Evolutionary conservation across 2,797 vertebrate species (phyloP), one percentile per base, ranked within the genome.

Genomic region (Syndactyla subalaris): DNA sequence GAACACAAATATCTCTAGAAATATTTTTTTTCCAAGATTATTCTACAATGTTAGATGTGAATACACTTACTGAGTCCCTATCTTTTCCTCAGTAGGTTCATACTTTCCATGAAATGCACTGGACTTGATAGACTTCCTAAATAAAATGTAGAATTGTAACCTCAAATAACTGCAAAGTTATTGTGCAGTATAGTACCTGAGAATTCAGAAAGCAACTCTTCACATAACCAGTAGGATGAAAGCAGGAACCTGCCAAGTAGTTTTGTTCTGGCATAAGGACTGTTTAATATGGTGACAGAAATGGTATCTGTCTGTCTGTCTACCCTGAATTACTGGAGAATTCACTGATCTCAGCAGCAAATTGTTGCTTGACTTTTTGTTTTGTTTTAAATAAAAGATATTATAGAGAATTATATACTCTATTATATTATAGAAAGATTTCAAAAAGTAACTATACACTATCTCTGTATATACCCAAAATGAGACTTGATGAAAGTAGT

Each of bases 401-500:
- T 75, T 85, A 8, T 49, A 30, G 22, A 68, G 32, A 84, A 49
- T 79, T 36, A 76, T 45, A 29, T 41, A 36, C 21, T 30, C 14
- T 59, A 27, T 59, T 51, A 55, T 67, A 27, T 59, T 51, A 55
- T 67, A 63, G 72, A 72, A 86, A 67, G 70, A 80, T 79, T 4
- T 19, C 63, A 38, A 46, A 73, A 88, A 67, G 24, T 74, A 73
- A 75, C 68, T 23, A 9, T 85, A 46, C 23, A 61, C 17, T 58
- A 9, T 41, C 61, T 75, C 38, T 74, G 19, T 55, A 17, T 73
- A 32, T 46, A 54, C 27, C 13, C 23, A 39, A 51, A 85, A 85
- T 66, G 38, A 86, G 76, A 80, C 93, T 88, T 95, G 85, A 92
- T 70, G 4, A 29, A 84, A n/a, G 63, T 85, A 77, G 88, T 93